phyloP scores from a whole-genome alignment of 2,113 vertebrate genomes.

The Probosciger aterrimus region DNA sequence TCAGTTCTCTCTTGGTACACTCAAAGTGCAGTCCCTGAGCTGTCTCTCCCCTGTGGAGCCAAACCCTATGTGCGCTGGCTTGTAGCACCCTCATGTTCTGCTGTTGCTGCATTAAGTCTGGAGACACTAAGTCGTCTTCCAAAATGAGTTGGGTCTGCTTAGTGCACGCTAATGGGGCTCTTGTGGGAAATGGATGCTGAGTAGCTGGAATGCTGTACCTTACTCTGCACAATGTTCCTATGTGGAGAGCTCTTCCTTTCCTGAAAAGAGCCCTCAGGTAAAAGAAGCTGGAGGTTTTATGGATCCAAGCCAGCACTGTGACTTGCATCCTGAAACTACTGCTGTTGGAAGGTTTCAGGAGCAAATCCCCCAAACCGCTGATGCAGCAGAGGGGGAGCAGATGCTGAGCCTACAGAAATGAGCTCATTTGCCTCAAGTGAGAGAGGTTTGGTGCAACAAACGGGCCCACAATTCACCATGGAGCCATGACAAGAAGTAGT shows the following conservation, averaged over 20 bases:
- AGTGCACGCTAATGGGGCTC: neutral
- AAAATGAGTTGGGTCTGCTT: neutral
- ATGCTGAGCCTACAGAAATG: neutral
- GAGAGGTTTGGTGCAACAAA: neutral
- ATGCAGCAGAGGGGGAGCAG: neutral
- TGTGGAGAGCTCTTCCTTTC: neutral
- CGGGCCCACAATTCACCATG: neutral
- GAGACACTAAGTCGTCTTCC: neutral
- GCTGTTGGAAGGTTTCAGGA: conserved; percentile 4
- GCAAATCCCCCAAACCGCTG: conserved; percentile 47
- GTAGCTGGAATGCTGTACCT: neutral
- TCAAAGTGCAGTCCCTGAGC: neutral
- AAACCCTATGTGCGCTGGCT: neutral
- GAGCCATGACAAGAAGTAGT: neutral
- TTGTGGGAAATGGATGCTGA: neutral
- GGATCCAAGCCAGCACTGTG: neutral
- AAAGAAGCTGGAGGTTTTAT: neutral
- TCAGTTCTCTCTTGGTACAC: neutral
- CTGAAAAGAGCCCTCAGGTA: neutral
- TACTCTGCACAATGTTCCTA: neutral
- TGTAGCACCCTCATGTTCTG: neutral
- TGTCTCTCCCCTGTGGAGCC: neutral
- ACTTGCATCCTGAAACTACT: conserved; percentile 37
- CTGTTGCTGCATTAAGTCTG: neutral
- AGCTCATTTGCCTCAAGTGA: neutral